Percentiles rank a stretch among this genome's conserved stretches.
These are phyloP conservation scores for Sylvicola fuscatus DNA, from an alignment of 2,888 invertebrate species.

Conservation along the genomic window DNA sequence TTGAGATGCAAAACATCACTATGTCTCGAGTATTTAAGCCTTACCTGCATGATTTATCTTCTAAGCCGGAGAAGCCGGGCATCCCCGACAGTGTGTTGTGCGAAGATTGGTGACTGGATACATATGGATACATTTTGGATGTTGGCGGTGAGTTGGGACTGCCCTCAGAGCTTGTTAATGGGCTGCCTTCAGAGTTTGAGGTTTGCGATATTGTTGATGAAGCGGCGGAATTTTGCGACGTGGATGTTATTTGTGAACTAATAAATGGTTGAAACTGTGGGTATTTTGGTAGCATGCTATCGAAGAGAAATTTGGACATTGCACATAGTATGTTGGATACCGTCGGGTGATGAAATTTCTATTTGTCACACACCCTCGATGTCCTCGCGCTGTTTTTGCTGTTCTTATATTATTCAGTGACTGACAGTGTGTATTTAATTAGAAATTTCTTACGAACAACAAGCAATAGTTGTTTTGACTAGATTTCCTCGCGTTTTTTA, in stretches of 20 bases:
- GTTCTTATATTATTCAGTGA: too few species aligned
- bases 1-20: not conserved
- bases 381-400: too few species aligned
- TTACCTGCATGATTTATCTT: constrained; percentile 27
- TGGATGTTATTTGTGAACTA: constrained; percentile 27
- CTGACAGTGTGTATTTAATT: too few species aligned
- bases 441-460: too few species aligned
- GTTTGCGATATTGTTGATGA: constrained; percentile 50
- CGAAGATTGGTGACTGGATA: constrained; percentile 46
- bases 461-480: too few species aligned
- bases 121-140: constrained; percentile 84
- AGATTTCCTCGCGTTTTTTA: too few species aligned
- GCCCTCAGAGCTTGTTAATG: constrained; percentile 38
- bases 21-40: too few species aligned
- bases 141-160: constrained; percentile 40
- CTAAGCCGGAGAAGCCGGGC: constrained; percentile 26
- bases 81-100: constrained; percentile 68
- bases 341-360: too few species aligned
- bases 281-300: constrained; percentile 95
- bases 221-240: constrained; percentile 29
- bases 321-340: constrained; percentile 18
- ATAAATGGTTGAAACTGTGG: constrained; percentile 43
- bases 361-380: too few species aligned
- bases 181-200: constrained; percentile 43
- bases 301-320: constrained; percentile 96